Conservation (phyloP, 2,888 invertebrate genomes). For the Meiosimyza decipiens region DNA sequence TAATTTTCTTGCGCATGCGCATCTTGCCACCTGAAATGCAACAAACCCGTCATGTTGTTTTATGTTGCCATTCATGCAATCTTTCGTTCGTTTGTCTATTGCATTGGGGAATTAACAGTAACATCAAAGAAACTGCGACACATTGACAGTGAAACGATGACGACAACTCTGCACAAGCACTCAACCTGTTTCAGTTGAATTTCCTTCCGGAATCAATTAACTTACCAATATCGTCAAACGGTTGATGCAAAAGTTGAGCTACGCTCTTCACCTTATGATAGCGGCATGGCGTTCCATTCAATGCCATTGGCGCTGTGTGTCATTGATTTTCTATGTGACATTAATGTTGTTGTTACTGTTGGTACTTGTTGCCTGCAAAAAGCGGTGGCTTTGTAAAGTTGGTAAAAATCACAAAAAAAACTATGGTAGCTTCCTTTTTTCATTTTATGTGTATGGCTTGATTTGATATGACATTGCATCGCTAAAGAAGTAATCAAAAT, state of each 20-base stretch:
- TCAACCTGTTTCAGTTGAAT: neutral
- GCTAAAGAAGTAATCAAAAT: slow-evolving; percentile 44
- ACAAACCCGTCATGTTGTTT: too few relatives aligned
- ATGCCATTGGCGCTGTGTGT: neutral
- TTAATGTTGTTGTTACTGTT: slow-evolving; percentile 25
- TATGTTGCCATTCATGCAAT: too few relatives aligned
- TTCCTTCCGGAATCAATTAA: slow-evolving; percentile 17
- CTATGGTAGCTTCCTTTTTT: too few relatives aligned
- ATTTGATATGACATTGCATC: slow-evolving; percentile 48
- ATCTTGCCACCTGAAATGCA: too few relatives aligned
- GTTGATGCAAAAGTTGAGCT: neutral
- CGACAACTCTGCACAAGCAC: neutral
- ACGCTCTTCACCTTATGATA: too few relatives aligned
- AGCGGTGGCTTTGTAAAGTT: too few relatives aligned
- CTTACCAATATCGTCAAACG: neutral
- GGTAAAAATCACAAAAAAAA: too few relatives aligned
- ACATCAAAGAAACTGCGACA: too few relatives aligned
- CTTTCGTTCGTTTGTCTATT: too few relatives aligned
- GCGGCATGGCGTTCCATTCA: slow-evolving; percentile 1
- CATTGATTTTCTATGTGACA: slow-evolving; percentile 38
- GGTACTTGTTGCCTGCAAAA: slow-evolving; percentile 19
- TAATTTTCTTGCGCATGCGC: too few relatives aligned
- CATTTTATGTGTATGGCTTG: slow-evolving; percentile 24
- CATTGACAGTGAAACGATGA: too few relatives aligned
- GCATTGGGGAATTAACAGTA: too few relatives aligned